Base-by-base conservation (phyloP, 2,113 vertebrate species). In the Cyanoliseus patagonus region DNA sequence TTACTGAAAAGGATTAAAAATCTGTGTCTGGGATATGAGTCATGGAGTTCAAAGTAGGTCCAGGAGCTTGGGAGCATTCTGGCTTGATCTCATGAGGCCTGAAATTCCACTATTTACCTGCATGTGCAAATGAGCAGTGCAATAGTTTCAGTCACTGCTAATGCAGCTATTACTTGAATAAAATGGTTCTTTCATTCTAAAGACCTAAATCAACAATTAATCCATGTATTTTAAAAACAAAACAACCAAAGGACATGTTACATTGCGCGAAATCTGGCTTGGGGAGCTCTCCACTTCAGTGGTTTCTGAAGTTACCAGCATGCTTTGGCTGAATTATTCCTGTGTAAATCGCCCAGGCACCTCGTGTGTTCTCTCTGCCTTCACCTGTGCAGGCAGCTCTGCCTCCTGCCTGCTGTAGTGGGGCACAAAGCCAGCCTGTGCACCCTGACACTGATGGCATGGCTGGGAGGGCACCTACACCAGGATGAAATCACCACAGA, bases 151-250 rank as follows among this genome's bases (percentile, higher is more conserved):
- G 70, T 51, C 68, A 17, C 55, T 70, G 51, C 90, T 95, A 95
- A 67, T 9, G 5, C 64, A 81, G 85, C 76, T 93, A 94, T 83
- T 92, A 76, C 90, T 83, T 90, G 70, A 93, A 88, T 95, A 78
- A 97, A 95, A 93, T 2, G 59, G 79, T 83, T 93, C 88, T 90
- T 96, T 96, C 90, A 24, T 96, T 96, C 93, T 92, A 95, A 96
- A 96, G 90, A 84, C 67, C 62, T 82, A 86, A 88, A 84, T 90
- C 88, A 94, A 87, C 80, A 79, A 39, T 94, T 75, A 53, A 74
- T 83, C 64, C 53, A 88, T 81, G 68, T 75, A 92, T 95, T 96
- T 69, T 53, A 83, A 94, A 91, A 91, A n/a, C 59, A 80, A 92
- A 91, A 66, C 17, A 66, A 62, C 78, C 41, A 28, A 83, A 93